Evolutionary conservation across 2,888 invertebrate genomes (phyloP).

Genomic region (Antheraea yamamai): DNA sequence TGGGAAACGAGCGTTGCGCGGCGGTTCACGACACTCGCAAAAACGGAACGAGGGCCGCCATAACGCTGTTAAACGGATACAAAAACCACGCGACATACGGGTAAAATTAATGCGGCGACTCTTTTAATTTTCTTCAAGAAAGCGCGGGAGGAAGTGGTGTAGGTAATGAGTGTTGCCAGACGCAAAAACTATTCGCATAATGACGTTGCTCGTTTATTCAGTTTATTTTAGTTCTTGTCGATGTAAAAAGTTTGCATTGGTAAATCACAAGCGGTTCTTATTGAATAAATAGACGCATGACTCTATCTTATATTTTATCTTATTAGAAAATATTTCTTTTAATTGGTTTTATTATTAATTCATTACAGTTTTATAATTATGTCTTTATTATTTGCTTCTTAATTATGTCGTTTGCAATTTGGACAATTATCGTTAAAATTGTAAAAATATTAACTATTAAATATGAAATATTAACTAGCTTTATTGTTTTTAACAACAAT

Average conservation of each 20-base stretch:
- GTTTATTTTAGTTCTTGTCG: constrained; percentile 53
- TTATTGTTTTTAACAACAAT: too few species aligned
- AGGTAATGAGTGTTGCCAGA: constrained; percentile 73
- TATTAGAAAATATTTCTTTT: neutral
- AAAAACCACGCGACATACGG: constrained; percentile 62
- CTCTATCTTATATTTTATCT: constrained; percentile 3
- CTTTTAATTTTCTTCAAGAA: constrained; percentile 80
- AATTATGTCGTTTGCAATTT: neutral
- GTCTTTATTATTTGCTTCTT: neutral
- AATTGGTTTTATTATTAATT: constrained; percentile 3
- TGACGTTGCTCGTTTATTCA: constrained; percentile 66
- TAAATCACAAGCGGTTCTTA: constrained; percentile 6
- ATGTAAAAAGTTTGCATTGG: constrained; percentile 6
- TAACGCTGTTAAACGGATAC: constrained; percentile 59
- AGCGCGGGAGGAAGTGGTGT: constrained; percentile 79
- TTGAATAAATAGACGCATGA: neutral
- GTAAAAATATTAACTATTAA: too few species aligned
- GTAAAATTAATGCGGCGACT: constrained; percentile 78
- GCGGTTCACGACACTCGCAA: constrained; percentile 52
- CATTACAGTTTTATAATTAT: neutral
- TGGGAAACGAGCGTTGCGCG: constrained; percentile 68
- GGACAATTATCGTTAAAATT: neutral
- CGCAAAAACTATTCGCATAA: constrained; percentile 75
- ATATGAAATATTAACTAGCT: too few species aligned
- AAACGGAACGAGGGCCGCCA: constrained; percentile 67